Conservation (phyloP, 2,113 vertebrate genomes). For the Pygoscelis adeliae region DNA sequence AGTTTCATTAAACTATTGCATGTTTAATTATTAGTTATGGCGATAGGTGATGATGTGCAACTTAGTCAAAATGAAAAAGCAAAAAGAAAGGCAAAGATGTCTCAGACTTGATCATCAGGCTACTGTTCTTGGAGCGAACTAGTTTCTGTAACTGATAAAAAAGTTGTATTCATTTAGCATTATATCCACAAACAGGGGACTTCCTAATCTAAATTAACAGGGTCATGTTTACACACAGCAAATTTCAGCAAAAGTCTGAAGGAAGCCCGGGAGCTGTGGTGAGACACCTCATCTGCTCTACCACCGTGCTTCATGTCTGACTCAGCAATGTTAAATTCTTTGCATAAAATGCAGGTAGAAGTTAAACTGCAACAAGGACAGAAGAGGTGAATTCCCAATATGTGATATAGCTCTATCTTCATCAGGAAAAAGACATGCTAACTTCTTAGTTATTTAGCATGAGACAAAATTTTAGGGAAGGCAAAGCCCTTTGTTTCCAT, state of each 20-base stretch:
- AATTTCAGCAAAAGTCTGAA: background rate
- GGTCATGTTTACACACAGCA: background rate
- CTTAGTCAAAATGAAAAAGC: background rate
- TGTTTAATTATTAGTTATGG: background rate
- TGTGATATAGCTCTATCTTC: background rate
- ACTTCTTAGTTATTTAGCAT: background rate
- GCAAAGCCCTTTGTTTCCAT: background rate
- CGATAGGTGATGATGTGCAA: accelerated
- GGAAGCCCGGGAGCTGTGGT: background rate
- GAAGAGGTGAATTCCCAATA: background rate
- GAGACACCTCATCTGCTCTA: background rate
- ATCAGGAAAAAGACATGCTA: background rate
- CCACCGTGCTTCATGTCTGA: accelerated
- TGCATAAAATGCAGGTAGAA: background rate
- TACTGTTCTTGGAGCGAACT: background rate
- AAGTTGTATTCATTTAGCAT: background rate
- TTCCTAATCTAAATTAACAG: background rate
- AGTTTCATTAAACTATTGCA: background rate
- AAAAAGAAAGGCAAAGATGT: background rate
- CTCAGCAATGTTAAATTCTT: background rate
- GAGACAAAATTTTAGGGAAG: background rate
- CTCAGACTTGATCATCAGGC: background rate
- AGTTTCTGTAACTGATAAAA: background rate
- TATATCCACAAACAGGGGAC: background rate
- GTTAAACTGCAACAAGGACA: background rate